phyloP scores from a whole-genome alignment of 2,888 invertebrate species.

The Steinernema carpocapsae region DNA sequence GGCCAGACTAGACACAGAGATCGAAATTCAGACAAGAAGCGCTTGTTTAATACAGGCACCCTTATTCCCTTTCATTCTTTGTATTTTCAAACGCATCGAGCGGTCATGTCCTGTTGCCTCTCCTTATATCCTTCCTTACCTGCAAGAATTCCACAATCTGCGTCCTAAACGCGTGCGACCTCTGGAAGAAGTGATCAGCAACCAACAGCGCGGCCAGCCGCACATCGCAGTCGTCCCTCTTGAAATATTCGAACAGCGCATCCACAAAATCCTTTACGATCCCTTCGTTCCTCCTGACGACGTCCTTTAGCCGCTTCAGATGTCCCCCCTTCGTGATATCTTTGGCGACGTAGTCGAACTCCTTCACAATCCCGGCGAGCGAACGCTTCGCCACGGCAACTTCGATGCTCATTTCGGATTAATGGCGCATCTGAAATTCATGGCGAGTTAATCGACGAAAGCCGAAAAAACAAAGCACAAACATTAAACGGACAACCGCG shows the following conservation, averaged over 20 bases:
- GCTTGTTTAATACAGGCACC: too few relatives aligned
- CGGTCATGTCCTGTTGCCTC: too few relatives aligned
- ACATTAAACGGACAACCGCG: slow-evolving; percentile 12
- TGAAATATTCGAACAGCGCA: slow-evolving; percentile 44
- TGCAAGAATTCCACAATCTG: slow-evolving; percentile 50
- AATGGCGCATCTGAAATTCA: slow-evolving; percentile 4
- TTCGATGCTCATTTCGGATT: slow-evolving; percentile 8
- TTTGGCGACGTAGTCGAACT: slow-evolving; percentile 47
- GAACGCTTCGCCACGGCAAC: slow-evolving; percentile 8
- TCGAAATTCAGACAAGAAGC: too few relatives aligned
- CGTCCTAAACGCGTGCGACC: slow-evolving; percentile 51
- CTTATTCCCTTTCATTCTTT: too few relatives aligned
- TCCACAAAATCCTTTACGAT: slow-evolving; percentile 47
- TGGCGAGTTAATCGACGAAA: not conserved
- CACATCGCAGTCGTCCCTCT: slow-evolving; percentile 43
- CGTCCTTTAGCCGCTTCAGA: slow-evolving; percentile 44
- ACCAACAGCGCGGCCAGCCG: slow-evolving; percentile 52
- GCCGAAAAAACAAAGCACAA: not conserved
- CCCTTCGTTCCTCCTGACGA: slow-evolving; percentile 41
- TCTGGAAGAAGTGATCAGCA: slow-evolving; percentile 58
- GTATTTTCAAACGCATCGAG: slow-evolving; percentile 3
- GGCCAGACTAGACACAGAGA: not conserved
- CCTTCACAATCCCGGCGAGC: slow-evolving; percentile 17
- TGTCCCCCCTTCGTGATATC: slow-evolving; percentile 41
- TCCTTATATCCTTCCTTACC: slow-evolving; percentile 46